These are phyloP conservation scores for Heliocidaris tuberculata DNA, from an alignment of 35 echinoderm and acorn worm genomes.

Conservation along the genomic window DNA sequence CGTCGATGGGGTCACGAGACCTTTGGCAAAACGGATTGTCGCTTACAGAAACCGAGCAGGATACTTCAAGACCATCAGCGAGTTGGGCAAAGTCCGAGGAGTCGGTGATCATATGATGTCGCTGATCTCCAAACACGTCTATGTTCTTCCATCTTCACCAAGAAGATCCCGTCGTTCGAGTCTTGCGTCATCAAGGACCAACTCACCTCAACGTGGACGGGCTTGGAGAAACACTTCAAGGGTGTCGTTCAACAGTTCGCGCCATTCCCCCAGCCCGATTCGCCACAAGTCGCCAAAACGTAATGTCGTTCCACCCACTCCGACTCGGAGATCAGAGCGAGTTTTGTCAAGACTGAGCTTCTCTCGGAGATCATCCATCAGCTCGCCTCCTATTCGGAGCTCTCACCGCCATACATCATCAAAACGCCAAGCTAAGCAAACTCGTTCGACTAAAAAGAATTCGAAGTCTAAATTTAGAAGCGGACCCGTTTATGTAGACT, in stretches of 20 bases:
- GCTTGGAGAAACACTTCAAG: background rate
- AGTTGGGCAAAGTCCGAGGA: background rate
- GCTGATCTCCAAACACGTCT: background rate
- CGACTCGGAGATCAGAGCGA: background rate
- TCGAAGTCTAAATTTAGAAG: background rate
- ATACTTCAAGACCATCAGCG: background rate
- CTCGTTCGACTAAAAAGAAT: background rate
- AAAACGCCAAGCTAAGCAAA: background rate
- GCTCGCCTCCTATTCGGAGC: background rate
- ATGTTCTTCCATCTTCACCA: background rate
- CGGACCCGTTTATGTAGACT: conserved; percentile 15
- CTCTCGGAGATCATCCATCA: background rate
- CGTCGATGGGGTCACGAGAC: background rate
- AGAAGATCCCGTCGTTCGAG: background rate
- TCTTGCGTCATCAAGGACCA: background rate
- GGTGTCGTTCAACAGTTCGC: background rate
- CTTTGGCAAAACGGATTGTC: background rate
- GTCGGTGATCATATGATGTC: background rate
- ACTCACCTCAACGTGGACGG: background rate
- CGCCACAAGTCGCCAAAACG: background rate
- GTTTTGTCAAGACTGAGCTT: background rate
- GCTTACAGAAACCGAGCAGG: background rate
- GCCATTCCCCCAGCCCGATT: background rate
- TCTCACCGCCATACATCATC: background rate
- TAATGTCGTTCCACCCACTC: background rate